Base-by-base conservation (phyloP, 1,140 invertebrate genomes). In the Agrypnia vestita region DNA sequence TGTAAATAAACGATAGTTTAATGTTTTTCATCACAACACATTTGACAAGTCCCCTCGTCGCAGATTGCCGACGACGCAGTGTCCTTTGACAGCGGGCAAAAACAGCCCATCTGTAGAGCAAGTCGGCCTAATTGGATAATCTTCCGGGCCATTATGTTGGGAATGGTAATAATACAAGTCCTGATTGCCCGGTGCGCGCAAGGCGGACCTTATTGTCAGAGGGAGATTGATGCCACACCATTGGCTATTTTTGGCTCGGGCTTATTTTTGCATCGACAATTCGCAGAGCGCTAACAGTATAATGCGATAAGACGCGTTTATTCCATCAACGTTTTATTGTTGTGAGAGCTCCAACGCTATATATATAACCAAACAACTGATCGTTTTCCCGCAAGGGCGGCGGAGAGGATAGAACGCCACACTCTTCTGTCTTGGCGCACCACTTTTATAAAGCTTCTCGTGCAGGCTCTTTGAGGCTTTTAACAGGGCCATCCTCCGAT, bases 41-140 rank as follows among this genome's bases (percentile, higher is more conserved):
- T 56, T 56, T 56, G 53, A 56, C 53, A 56, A 13, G n/a, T 56
- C 25, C 1, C 6, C 25, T 35, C 25, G 25, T 17, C 53, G n/a
- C 53, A 56, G 53, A n/a, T n/a, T 56, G n/a, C 51, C 17, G 51
- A 8, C 17, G 17, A 17, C n/a, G 17, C n/a, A n/a, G 53, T 56
- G 53, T 15, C 25, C 25, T 35, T 35, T 35, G 25, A 35, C 6
- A 35, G 25, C 25, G 25, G 25, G 25, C 25, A 35, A 35, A n/a
- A 35, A 35, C 25, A 3, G 49, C 8, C n/a, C 11, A 51, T 51
- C 11, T 12, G 49, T 51, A 13, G 3, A 51, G 11, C 11, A 51
- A 12, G 3, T 15, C 49, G 8, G 3, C 64, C 13, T 69, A 46
- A 69, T 69, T 69, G 64, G 64, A 69, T 69, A 69, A 69, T 69